Evolutionary conservation across 1,140 invertebrate genomes (phyloP).

Genomic region (Philotrypesis tridentata): DNA sequence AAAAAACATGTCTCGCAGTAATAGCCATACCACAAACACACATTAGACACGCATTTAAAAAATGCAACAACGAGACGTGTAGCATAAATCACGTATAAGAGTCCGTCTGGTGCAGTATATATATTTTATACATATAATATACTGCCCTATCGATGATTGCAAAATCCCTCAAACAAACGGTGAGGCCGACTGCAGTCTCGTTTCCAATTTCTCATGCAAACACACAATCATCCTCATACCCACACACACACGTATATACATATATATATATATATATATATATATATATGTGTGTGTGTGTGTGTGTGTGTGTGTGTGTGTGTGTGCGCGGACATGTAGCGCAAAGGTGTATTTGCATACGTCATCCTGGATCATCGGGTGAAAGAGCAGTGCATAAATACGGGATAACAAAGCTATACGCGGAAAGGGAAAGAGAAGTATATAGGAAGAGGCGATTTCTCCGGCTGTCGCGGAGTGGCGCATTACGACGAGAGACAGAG

Average conservation of each 20-base stretch:
- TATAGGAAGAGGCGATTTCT: slow-evolving; percentile 32
- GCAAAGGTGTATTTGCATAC: not conserved
- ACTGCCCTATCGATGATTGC: not conserved
- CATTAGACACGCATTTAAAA: not conserved
- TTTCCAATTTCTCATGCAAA: slow-evolving; percentile 11
- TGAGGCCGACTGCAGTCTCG: not conserved
- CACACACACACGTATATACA: too few species aligned
- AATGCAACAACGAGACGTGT: slow-evolving; percentile 3
- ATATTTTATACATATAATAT: not conserved
- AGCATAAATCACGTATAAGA: slow-evolving; percentile 13
- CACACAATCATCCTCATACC: too few species aligned
- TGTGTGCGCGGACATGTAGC: not conserved
- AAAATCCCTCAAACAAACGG: not conserved
- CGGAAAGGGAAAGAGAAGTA: not conserved
- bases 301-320: too few species aligned
- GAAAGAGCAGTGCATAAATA: not conserved
- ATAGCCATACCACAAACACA: too few species aligned
- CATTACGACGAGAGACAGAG: too few species aligned
- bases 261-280: too few species aligned
- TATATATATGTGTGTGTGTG: too few species aligned
- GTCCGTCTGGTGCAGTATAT: too few species aligned
- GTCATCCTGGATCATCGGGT: not conserved
- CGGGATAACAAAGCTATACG: too few species aligned
- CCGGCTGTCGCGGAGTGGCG: not conserved
- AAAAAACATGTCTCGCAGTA: too few species aligned